Evolutionary conservation across 2,797 vertebrate genomes (phyloP), one percentile per base, ranked within the genome.

Genomic region (Onychomys torridus): DNA sequence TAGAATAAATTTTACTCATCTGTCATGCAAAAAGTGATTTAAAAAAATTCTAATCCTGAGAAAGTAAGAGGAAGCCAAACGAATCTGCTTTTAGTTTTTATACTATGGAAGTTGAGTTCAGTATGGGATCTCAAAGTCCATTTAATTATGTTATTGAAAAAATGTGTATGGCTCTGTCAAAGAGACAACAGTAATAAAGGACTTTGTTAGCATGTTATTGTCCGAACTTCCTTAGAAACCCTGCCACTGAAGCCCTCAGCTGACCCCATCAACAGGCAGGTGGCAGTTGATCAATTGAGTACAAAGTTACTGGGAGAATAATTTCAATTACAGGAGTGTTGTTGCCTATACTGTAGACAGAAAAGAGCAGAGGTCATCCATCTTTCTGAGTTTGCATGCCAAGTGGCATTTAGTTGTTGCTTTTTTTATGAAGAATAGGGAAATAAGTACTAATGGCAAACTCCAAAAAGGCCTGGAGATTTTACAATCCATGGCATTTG

Each of bases 211-310:
- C 82, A 90, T 59, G n/a, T 78, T 96, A 89, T 71, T n/a, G 1
- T 89, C 57, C 29, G 29, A 88, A 88, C 23, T 67, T 89, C 82
- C 76, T 59, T 34, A 84, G 83, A 95, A 34, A 76, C n/a, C 67
- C 69, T 96, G 83, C 40, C 52, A 92, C 55, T 43, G 49, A 91
- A 86, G 59, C 57, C 77, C 29, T 83, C 57, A 46, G 27, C 49
- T 96, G 93, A 93, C 78, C 91, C 69, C 40, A 87, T 96, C 96
- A 95, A 92, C 43, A 84, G 65, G 32, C 90, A 89, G 69, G 65
- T 94, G 73, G 75, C 97, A 96, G 52, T 85, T 93, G 87, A 96
- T 97, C 81, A 96, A 97, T 94, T 96, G 93, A 88, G 86, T 95
- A 93, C 92, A 86, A 96, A 96, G 87, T 96, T 97, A 94, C 75